These are phyloP conservation scores for Elysia crispata DNA, from an alignment of 2,888 invertebrate genomes.

Conservation along the genomic window DNA sequence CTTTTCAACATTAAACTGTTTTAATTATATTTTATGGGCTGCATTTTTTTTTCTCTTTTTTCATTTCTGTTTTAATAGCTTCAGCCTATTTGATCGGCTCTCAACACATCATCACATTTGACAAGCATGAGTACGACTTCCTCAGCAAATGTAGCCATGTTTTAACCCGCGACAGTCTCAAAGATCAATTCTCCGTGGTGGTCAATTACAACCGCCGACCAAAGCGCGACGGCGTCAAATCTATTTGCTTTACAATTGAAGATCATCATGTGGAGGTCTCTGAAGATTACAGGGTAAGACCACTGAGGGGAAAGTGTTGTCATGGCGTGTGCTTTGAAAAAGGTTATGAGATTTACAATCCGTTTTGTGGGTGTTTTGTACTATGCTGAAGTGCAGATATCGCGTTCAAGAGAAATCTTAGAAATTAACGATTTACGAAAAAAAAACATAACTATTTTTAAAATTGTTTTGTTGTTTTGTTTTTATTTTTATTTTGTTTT, in stretches of 20 bases:
- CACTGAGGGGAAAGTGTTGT: background rate
- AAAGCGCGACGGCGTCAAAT: conserved; percentile 59
- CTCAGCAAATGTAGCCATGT: conserved; percentile 88
- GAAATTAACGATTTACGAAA: too few relatives aligned
- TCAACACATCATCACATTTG: conserved; percentile 91
- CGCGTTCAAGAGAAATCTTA: too few relatives aligned
- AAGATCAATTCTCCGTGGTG: conserved; percentile 88
- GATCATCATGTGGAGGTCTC: conserved; percentile 14
- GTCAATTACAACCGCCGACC: conserved; percentile 82
- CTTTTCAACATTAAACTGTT: background rate
- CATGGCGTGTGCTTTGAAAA: background rate
- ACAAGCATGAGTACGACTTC: conserved; percentile 87
- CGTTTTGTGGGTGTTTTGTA: too few relatives aligned
- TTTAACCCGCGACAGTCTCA: conserved; percentile 89
- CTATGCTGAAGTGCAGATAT: too few relatives aligned
- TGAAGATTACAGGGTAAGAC: conserved; percentile 58
- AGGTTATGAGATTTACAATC: too few relatives aligned
- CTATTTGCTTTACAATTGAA: conserved; percentile 59
- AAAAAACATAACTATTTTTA: too few relatives aligned
- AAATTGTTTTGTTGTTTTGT: too few relatives aligned
- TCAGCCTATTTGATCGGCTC: conserved; percentile 89
- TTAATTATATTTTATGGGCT: background rate
- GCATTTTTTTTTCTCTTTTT: conserved; percentile 62
- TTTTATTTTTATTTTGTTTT: too few relatives aligned
- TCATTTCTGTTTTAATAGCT: conserved; percentile 80